Evolutionary conservation across 1,140 invertebrate genomes (phyloP), one percentile per base, ranked within the genome.

Genomic region (Myzus persicae): DNA sequence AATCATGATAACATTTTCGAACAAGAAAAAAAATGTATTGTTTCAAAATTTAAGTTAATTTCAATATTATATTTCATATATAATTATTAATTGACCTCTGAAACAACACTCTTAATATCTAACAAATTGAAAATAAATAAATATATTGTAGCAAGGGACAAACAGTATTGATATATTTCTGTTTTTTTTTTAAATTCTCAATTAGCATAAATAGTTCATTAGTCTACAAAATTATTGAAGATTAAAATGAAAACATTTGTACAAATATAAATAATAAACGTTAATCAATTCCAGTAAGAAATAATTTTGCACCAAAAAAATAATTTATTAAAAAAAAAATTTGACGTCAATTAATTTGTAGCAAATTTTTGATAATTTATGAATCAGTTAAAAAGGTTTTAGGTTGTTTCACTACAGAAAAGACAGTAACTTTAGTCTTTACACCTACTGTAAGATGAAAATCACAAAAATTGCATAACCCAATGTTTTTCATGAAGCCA

Each of bases 251-350:
- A 24, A 42, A 89, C 22, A n/a, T 38, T 38, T 36, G 9, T 36
- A 46, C 14, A 89, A 89, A 9, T 38, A 87, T n/a, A 46, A 44
- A 87, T 40, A 44, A 89, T 51, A 89, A 89, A 89, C 38, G 51
- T 36, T 36, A 51, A 51, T 38, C 9, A 51, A 51, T 51, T 51
- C 1, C 22, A 38, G 22, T 38, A 51, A 51, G 8, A 89, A 88
- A 36, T 20, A 9, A n/a, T 76, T 24, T 89, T 89, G 36, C 11
- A 89, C 24, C 14, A 38, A 51, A 11, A 88, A 1, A 88, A 11
- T 51, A 24, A 26, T 5, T 51, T 51, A 8, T 48, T 46, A 4
- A 4, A 76, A 76, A 38, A 51, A 36, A 38, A 87, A 51, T 40
- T 40, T 54, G 36, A 90, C 14, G 14, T 26, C 46, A 89, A 40